A percentile compares a stretch with the other conserved stretches of the same genome.
Evolutionary conservation across 1,140 invertebrate genomes (phyloP).

Genomic region (Bathynomus jamesi): DNA sequence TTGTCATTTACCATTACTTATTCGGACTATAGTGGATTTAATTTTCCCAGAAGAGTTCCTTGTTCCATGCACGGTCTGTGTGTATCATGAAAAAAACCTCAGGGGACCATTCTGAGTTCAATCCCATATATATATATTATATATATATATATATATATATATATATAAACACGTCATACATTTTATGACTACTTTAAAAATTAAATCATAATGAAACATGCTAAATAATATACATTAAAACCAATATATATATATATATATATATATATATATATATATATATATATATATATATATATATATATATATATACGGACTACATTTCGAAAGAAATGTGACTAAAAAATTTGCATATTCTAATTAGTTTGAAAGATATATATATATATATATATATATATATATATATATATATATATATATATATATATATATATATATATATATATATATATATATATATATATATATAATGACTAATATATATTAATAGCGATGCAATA

Average conservation of each 20-base stretch:
- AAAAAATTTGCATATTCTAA: neutral
- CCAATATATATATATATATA: conserved; percentile 3
- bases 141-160: conserved; percentile 2
- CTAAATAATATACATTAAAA: too few species aligned
- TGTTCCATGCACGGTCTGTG: too few species aligned
- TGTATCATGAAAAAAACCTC: too few species aligned
- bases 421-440: neutral
- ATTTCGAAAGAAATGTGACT: neutral
- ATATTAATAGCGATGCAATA: too few species aligned
- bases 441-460: neutral
- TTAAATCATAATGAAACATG: too few species aligned
- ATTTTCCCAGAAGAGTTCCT: too few species aligned
- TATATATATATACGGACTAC: neutral
- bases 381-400: neutral
- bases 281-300: neutral
- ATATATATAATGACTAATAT: too few species aligned
- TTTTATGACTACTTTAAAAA: too few species aligned
- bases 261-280: neutral
- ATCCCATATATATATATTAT: neutral
- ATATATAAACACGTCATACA: neutral
- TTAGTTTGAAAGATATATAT: neutral
- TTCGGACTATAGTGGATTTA: too few species aligned
- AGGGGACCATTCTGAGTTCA: neutral
- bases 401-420: neutral
- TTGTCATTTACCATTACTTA: too few species aligned